Evolutionary conservation across 2,888 invertebrate genomes (phyloP).

Genomic region (Cecidostiba fungosa): DNA sequence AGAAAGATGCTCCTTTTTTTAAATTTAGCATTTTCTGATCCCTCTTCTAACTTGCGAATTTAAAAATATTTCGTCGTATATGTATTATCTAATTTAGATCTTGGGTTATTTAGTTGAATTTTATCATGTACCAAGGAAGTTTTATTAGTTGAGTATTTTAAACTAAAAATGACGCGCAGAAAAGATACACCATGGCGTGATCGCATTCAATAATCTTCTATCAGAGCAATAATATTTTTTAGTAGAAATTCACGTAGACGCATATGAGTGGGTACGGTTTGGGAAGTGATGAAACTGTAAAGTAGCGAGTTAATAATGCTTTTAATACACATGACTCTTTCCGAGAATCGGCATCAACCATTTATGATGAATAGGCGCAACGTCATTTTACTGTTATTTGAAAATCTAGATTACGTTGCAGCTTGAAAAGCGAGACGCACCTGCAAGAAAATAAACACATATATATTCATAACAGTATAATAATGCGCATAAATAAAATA

Average conservation of each 20-base stretch:
- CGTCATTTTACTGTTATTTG: neutral
- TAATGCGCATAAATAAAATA: conserved; percentile 1
- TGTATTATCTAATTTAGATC: too few species aligned
- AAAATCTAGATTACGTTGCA: neutral
- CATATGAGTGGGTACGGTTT: neutral
- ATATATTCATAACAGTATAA: neutral
- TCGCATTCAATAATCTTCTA: neutral
- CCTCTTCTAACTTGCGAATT: too few species aligned
- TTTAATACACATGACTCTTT: neutral
- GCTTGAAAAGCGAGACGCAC: neutral
- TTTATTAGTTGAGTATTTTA: too few species aligned
- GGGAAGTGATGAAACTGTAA: neutral
- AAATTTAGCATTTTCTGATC: too few species aligned
- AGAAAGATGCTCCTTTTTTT: too few species aligned
- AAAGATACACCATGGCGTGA: neutral
- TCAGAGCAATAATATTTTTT: neutral
- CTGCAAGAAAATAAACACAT: neutral
- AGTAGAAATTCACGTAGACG: neutral
- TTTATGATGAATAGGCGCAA: neutral
- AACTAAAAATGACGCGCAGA: too few species aligned
- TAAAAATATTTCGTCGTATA: too few species aligned
- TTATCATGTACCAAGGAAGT: too few species aligned
- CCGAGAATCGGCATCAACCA: neutral
- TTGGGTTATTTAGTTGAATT: too few species aligned
- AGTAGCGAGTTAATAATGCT: neutral